A percentile compares a stretch with the other conserved stretches of the same genome.
These are phyloP conservation scores for Aldabrachelys gigantea DNA, from an alignment of 2,113 vertebrate species.

Conservation along the genomic window DNA sequence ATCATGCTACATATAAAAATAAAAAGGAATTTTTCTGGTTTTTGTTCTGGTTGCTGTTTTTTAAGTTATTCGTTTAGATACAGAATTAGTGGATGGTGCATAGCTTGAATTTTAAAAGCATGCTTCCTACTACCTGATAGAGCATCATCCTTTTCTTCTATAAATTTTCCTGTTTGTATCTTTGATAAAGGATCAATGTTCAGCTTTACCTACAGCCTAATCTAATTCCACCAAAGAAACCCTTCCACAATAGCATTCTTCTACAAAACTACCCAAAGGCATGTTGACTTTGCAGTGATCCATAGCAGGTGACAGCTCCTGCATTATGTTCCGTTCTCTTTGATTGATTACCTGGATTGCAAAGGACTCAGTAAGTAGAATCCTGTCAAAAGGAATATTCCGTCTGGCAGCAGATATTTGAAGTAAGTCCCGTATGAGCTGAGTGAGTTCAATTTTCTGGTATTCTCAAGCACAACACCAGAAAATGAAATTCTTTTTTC, in stretches of 20 bases:
- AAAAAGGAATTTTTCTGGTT: not conserved
- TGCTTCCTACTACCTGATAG: not conserved
- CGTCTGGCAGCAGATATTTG: slow-evolving; percentile 31
- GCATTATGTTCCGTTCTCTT: not conserved
- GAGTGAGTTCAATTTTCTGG: slow-evolving; percentile 31
- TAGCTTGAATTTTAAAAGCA: not conserved
- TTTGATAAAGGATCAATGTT: not conserved
- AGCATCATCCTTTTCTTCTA: not conserved
- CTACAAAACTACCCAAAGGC: not conserved
- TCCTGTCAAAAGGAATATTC: slow-evolving; percentile 61
- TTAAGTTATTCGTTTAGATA: not conserved
- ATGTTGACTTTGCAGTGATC: not conserved
- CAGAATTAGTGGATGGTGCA: not conserved
- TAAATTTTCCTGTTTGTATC: not conserved
- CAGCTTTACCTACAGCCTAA: not conserved
- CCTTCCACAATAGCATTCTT: not conserved
- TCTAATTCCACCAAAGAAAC: not conserved
- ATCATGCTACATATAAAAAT: not conserved
- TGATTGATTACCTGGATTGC: slow-evolving; percentile 35
- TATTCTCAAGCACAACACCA: slow-evolving; percentile 12
- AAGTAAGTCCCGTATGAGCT: slow-evolving; percentile 27
- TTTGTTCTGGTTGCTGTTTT: not conserved
- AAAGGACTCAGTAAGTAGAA: slow-evolving; percentile 25
- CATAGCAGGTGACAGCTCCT: not conserved
- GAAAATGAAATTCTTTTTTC: not conserved